A percentile compares a stretch with the other conserved stretches of the same genome.
Evolutionary conservation across 2,888 invertebrate genomes (phyloP).

Genomic region (Dione juno): DNA sequence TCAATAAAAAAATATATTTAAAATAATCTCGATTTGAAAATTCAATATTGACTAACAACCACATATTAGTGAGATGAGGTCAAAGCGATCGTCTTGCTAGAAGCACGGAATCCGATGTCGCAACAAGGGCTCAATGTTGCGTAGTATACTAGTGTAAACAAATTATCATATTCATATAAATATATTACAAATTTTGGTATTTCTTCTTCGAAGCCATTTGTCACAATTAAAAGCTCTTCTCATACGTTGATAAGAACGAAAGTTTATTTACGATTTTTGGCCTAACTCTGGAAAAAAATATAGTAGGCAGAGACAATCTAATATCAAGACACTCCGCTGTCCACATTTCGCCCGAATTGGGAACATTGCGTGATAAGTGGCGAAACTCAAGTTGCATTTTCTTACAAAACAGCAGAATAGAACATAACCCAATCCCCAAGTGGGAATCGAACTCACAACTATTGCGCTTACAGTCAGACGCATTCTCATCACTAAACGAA

Average conservation of each 20-base stretch:
- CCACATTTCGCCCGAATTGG: too few relatives aligned
- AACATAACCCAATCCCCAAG: too few relatives aligned
- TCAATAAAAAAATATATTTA: too few relatives aligned
- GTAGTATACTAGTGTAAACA: not conserved
- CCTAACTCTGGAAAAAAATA: too few relatives aligned
- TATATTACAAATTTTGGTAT: conserved; percentile 2
- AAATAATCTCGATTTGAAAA: not conserved
- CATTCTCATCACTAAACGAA: too few relatives aligned
- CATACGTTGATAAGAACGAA: not conserved
- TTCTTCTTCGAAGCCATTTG: not conserved
- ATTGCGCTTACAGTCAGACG: too few relatives aligned
- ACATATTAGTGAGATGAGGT: conserved; percentile 10
- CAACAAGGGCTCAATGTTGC: conserved; percentile 22
- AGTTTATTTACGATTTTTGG: not conserved
- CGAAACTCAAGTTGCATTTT: too few relatives aligned
- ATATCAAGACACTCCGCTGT: too few relatives aligned
- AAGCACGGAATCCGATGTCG: conserved; percentile 3
- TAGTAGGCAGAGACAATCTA: too few relatives aligned
- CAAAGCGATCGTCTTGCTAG: not conserved
- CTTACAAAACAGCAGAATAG: too few relatives aligned
- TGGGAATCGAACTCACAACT: too few relatives aligned
- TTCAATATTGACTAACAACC: not conserved
- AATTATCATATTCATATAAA: not conserved
- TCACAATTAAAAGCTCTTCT: not conserved
- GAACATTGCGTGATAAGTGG: too few relatives aligned